Conservation (phyloP, 2,113 vertebrate genomes). For the Pelobates fuscus region DNA sequence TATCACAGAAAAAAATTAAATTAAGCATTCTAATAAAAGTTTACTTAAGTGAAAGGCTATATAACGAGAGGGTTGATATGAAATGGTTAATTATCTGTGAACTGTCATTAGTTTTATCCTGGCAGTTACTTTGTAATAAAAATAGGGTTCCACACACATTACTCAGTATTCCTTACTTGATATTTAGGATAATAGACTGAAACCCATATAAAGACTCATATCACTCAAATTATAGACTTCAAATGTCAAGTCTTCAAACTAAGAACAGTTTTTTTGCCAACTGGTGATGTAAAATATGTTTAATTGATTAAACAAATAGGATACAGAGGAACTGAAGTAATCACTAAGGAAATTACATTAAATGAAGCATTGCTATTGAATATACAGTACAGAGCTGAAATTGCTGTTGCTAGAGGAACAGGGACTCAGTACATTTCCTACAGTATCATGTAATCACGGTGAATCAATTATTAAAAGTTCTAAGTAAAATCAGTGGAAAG, state of each 20-base stretch:
- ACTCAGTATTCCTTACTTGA: neutral
- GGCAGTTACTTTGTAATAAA: too few species aligned
- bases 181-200: neutral
- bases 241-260: conserved; percentile 22
- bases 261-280: neutral
- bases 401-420: neutral
- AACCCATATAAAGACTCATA: neutral
- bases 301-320: conserved; percentile 4
- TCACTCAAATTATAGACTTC: conserved; percentile 12
- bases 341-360: neutral
- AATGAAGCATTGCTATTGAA: neutral
- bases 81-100: too few species aligned
- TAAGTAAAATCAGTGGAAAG: too few species aligned
- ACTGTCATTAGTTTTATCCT: too few species aligned
- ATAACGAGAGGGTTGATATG: too few species aligned
- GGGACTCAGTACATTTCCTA: neutral
- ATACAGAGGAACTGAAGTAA: neutral
- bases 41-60: too few species aligned
- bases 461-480: too few species aligned
- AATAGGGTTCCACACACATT: too few species aligned
- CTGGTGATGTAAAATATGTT: conserved; percentile 14
- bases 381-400: neutral
- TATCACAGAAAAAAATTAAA: too few species aligned
- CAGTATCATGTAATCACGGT: too few species aligned
- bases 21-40: too few species aligned